These are phyloP conservation scores for Myotis daubentonii DNA, from an alignment of 2,797 vertebrate genomes.

Conservation along the genomic window DNA sequence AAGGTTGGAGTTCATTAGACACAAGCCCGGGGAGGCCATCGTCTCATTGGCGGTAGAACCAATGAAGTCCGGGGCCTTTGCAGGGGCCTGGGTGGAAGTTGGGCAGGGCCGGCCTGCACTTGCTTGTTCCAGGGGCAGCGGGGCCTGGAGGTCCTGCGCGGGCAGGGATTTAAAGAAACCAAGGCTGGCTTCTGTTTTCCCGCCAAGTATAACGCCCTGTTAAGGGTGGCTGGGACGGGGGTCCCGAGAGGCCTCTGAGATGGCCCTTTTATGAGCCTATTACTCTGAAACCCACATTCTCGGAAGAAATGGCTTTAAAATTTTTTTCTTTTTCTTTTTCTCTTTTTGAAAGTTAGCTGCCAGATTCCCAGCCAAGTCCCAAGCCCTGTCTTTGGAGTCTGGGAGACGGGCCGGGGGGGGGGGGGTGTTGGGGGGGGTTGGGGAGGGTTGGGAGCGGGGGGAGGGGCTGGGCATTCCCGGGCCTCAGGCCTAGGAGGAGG, in stretches of 20 bases:
- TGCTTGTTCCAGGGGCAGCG: rapidly evolving
- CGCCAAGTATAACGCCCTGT: not conserved
- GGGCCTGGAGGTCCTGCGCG: not conserved
- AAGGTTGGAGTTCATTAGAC: conserved; percentile 72
- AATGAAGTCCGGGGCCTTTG: conserved; percentile 40
- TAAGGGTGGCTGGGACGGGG: not conserved
- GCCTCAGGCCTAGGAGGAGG: not conserved
- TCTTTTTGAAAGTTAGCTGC: not conserved
- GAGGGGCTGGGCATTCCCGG: not conserved
- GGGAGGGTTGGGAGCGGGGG: too few relatives aligned
- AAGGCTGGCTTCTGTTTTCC: not conserved
- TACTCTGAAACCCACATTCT: conserved; percentile 34
- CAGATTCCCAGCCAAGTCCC: conserved; percentile 10
- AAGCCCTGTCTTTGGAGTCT: not conserved
- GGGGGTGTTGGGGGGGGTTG: too few relatives aligned
- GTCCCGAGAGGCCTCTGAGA: not conserved
- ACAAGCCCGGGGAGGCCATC: conserved; percentile 60
- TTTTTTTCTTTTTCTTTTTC: not conserved
- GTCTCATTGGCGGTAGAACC: conserved; percentile 58
- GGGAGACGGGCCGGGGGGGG: not conserved
- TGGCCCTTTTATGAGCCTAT: conserved; percentile 32
- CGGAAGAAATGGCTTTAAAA: not conserved
- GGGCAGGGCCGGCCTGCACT: not conserved
- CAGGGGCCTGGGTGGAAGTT: not conserved
- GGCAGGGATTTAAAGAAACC: not conserved